phyloP scores from a whole-genome alignment of 2,113 vertebrate species.

The Bufo bufo region DNA sequence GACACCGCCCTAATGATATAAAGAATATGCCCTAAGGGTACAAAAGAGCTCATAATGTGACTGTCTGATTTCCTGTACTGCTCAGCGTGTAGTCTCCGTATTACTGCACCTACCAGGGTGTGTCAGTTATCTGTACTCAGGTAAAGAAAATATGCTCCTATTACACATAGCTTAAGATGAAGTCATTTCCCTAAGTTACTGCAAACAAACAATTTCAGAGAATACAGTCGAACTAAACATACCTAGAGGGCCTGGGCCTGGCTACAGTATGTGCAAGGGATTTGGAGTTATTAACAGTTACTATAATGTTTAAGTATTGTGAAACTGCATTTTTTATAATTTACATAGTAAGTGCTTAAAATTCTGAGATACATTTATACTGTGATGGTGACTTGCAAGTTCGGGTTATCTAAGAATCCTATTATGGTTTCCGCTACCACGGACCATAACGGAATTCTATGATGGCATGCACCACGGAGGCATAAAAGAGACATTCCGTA shows the following conservation, averaged over 20 bases:
- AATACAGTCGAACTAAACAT: not conserved
- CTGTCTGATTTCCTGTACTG: conserved; percentile 49
- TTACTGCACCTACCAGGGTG: conserved; percentile 45
- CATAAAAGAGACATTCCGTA: too few relatives aligned
- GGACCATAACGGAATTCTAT: too few relatives aligned
- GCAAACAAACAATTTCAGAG: conserved; percentile 6
- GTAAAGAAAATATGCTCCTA: conserved; percentile 14
- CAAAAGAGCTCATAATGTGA: conserved; percentile 22
- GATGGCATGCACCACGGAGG: too few relatives aligned
- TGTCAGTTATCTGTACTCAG: conserved; percentile 37
- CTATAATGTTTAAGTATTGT: not conserved
- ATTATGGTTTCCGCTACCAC: too few relatives aligned
- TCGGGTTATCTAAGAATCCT: too few relatives aligned
- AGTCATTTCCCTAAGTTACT: conserved; percentile 30
- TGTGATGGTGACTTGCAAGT: too few relatives aligned
- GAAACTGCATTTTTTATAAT: not conserved
- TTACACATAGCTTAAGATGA: conserved; percentile 6
- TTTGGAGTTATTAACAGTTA: not conserved
- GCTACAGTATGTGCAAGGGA: not conserved
- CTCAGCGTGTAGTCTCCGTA: not conserved
- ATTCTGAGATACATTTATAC: too few relatives aligned
- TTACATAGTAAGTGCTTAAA: too few relatives aligned
- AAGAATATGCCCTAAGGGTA: conserved; percentile 40
- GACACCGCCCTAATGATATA: conserved; percentile 42
- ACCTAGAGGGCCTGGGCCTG: not conserved